Evolutionary conservation across 2,797 vertebrate genomes (phyloP).

Genomic region (Artibeus jamaicensis): DNA sequence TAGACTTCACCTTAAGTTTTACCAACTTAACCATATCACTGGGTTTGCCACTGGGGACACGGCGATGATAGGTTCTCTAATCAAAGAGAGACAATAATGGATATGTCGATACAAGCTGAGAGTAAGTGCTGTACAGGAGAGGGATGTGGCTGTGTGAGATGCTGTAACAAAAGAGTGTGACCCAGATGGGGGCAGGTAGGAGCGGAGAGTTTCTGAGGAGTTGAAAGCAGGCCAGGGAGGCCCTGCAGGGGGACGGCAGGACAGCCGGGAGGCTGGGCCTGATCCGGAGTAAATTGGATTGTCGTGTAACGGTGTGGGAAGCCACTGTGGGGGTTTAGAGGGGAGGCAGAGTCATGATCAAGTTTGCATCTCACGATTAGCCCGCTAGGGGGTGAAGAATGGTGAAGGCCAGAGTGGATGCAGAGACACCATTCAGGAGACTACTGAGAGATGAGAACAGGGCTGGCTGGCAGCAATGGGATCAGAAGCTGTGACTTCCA

Average conservation of each 20-base stretch:
- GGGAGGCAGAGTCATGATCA: background rate
- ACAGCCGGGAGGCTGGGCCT: background rate
- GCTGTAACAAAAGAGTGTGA: background rate
- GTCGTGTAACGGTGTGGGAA: background rate
- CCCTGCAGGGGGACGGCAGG: background rate
- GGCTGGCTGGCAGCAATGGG: background rate
- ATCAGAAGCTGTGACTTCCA: background rate
- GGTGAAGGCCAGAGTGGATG: background rate
- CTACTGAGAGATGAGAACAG: background rate
- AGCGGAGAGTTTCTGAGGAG: background rate
- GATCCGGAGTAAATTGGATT: background rate
- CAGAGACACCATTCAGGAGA: background rate
- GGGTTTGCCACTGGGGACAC: background rate
- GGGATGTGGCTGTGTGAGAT: background rate
- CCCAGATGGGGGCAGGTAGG: background rate
- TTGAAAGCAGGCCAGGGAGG: background rate
- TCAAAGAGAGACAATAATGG: background rate
- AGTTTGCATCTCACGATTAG: background rate
- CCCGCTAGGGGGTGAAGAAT: background rate
- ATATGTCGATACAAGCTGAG: background rate
- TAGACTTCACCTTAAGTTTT: background rate
- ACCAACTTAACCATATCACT: background rate
- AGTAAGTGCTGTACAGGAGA: background rate
- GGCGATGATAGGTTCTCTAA: background rate
- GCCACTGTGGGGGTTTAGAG: background rate